Percentiles rank a stretch among this genome's conserved stretches.
Evolutionary conservation across 2,888 invertebrate genomes (phyloP).

Genomic region (Polia nebulosa): DNA sequence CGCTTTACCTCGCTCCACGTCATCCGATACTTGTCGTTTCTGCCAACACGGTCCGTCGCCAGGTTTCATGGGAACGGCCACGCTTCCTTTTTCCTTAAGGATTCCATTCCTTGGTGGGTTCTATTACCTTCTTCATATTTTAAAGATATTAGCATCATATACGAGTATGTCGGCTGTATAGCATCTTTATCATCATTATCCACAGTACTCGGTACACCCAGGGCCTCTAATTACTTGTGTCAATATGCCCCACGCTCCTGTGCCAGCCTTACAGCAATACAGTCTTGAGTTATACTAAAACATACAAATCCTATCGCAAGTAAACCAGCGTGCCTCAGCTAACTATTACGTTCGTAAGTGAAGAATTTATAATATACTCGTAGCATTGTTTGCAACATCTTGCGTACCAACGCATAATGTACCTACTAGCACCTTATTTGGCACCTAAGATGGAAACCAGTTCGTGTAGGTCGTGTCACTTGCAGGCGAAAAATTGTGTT

Average conservation of each 20-base stretch:
- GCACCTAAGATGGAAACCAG: conserved; percentile 24
- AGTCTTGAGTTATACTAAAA: background rate
- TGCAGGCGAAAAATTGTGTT: conserved; percentile 7
- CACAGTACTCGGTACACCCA: too few species aligned
- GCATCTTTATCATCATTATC: background rate
- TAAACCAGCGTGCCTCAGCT: background rate
- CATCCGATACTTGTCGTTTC: too few species aligned
- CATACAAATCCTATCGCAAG: background rate
- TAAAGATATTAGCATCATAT: background rate
- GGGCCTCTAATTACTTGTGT: too few species aligned
- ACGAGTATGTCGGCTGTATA: background rate
- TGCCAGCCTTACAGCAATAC: background rate
- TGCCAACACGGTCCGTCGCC: too few species aligned
- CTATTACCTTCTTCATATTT: background rate
- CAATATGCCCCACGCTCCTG: background rate
- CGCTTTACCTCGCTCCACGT: too few species aligned
- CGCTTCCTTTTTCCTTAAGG: too few species aligned
- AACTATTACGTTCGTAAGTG: background rate
- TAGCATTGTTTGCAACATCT: conserved; percentile 25
- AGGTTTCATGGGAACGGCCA: too few species aligned
- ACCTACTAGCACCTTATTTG: conserved; percentile 32
- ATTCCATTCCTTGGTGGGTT: background rate
- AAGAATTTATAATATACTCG: conserved; percentile 21
- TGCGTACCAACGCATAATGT: conserved; percentile 20
- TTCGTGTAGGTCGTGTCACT: conserved; percentile 3